Evolutionary conservation across 2,888 invertebrate species (phyloP).

Genomic region (Alloplasta piceator): DNA sequence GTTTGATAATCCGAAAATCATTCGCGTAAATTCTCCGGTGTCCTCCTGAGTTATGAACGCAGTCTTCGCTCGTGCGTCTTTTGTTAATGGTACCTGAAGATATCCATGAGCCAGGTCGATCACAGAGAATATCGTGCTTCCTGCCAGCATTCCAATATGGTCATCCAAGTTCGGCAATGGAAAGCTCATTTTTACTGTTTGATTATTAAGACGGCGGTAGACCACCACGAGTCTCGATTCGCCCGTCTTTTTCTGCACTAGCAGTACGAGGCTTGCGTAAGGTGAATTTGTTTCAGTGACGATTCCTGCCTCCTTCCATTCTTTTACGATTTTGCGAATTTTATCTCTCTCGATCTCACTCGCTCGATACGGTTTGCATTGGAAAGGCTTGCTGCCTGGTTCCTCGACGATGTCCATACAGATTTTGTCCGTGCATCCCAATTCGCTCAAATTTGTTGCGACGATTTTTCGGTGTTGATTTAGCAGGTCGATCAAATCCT

Average conservation of each 20-base stretch:
- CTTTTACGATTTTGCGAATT: slow-evolving; percentile 43
- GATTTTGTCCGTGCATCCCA: not conserved
- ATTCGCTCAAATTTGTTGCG: not conserved
- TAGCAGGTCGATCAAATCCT: not conserved
- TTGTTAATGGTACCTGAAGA: slow-evolving; percentile 39
- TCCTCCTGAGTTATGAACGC: slow-evolving; percentile 64
- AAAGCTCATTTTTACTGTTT: slow-evolving; percentile 32
- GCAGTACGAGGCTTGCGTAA: too few relatives aligned
- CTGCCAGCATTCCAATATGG: slow-evolving; percentile 16
- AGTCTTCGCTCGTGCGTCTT: slow-evolving; percentile 49
- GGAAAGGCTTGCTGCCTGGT: not conserved
- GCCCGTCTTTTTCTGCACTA: slow-evolving; percentile 49
- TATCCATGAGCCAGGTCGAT: slow-evolving; percentile 48
- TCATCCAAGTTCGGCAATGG: slow-evolving; percentile 52
- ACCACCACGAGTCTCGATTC: slow-evolving; percentile 55
- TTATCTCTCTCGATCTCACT: slow-evolving; percentile 31
- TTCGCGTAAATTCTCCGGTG: slow-evolving; percentile 32
- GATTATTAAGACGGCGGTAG: slow-evolving; percentile 39
- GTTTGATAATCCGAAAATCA: slow-evolving; percentile 29
- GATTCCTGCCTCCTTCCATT: slow-evolving; percentile 46
- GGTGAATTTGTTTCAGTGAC: slow-evolving; percentile 36
- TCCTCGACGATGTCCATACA: not conserved
- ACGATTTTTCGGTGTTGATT: slow-evolving; percentile 5
- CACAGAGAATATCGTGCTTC: slow-evolving; percentile 5
- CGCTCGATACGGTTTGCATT: slow-evolving; percentile 25